Conservation (phyloP, 1,140 invertebrate genomes). For the Heliconius melpomene region DNA sequence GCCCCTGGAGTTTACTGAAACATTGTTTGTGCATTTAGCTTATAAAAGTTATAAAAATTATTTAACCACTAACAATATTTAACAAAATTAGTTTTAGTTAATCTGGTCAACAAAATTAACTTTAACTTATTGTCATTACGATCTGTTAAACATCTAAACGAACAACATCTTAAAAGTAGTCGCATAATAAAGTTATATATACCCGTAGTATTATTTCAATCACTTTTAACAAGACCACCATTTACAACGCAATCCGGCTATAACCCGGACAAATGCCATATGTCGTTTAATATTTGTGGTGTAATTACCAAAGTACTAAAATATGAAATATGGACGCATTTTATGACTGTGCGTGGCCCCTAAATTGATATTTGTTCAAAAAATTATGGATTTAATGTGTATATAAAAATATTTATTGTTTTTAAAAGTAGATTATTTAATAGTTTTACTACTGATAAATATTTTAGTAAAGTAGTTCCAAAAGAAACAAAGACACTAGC, state of each 20-base stretch:
- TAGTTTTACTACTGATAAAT: no score
- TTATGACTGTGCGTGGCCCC: not conserved
- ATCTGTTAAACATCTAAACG: no score
- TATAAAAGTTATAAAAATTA: no score
- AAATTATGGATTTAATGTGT: not conserved
- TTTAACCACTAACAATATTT: no score
- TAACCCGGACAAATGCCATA: slow-evolving; percentile 3
- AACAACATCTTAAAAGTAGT: not conserved
- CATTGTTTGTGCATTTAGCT: no score
- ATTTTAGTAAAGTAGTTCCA: no score
- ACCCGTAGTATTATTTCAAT: not conserved
- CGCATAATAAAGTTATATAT: not conserved
- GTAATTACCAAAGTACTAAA: slow-evolving; percentile 8
- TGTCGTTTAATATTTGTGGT: slow-evolving; percentile 1
- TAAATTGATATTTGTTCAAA: not conserved
- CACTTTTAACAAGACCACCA: not conserved
- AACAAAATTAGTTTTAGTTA: no score
- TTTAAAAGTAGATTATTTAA: not conserved
- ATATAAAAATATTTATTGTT: not conserved
- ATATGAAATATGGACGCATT: not conserved
- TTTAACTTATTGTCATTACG: no score
- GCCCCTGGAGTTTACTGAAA: no score
- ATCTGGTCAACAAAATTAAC: no score
- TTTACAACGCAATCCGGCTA: not conserved
- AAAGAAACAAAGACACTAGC: no score